A percentile compares a stretch with the other conserved stretches of the same genome.
phyloP scores from a whole-genome alignment of 2,797 vertebrate genomes.

The Cyprinella venusta region DNA sequence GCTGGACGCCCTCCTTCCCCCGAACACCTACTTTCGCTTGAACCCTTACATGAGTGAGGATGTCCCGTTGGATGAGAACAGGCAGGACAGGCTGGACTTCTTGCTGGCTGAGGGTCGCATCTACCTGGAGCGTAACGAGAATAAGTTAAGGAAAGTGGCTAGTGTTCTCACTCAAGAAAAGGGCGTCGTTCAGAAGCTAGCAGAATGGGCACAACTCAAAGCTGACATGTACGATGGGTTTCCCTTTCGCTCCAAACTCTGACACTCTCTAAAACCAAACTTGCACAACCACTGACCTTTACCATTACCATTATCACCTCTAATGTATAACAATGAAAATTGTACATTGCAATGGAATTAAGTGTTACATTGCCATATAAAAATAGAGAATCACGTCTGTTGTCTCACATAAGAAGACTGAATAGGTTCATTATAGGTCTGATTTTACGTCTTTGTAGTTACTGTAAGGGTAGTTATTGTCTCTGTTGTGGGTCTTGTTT shows the following conservation, averaged over 20 bases:
- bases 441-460: neutral
- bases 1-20: slow-evolving; percentile 91
- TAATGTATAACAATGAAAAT: neutral
- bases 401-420: neutral
- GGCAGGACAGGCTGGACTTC: slow-evolving; percentile 87
- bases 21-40: slow-evolving; percentile 95
- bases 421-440: neutral
- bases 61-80: slow-evolving; percentile 91
- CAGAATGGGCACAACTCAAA: slow-evolving; percentile 91
- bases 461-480: neutral
- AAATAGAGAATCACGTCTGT: neutral
- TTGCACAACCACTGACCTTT: slow-evolving; percentile 11
- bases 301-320: neutral
- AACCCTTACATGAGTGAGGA: slow-evolving; percentile 95
- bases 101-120: slow-evolving; percentile 85
- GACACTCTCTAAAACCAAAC: slow-evolving; percentile 5
- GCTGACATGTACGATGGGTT: slow-evolving; percentile 91
- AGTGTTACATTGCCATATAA: neutral
- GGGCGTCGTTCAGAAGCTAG: slow-evolving; percentile 85
- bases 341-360: neutral
- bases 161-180: slow-evolving; percentile 87
- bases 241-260: slow-evolving; percentile 81
- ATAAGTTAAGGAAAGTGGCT: slow-evolving; percentile 89
- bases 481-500: neutral
- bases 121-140: slow-evolving; percentile 91